Conservation (phyloP, 2,113 vertebrate genomes). For the Boulengeromyrus knoepffleri region DNA sequence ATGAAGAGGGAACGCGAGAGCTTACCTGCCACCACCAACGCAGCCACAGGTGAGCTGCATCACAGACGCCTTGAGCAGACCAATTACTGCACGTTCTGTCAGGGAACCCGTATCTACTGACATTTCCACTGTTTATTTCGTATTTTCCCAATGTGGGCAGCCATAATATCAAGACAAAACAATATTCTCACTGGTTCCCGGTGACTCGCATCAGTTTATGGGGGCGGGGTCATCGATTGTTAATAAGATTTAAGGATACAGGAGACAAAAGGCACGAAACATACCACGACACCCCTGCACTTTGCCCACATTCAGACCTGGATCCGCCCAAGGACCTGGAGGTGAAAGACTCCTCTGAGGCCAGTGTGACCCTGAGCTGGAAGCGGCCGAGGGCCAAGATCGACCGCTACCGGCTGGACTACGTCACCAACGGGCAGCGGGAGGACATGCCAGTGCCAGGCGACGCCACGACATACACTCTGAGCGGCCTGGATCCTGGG, state of each 20-base stretch:
- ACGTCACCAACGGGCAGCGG: conserved; percentile 43
- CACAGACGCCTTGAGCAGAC: not conserved
- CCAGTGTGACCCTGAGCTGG: conserved; percentile 70
- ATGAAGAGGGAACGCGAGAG: conserved; percentile 82
- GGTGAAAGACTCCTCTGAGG: conserved; percentile 61
- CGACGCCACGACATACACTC: conserved; percentile 53
- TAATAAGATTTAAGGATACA: not conserved
- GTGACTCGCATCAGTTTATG: not conserved
- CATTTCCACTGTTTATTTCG: not conserved
- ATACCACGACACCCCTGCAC: not conserved
- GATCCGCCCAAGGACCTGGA: conserved; percentile 77
- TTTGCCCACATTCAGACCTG: conserved; percentile 58
- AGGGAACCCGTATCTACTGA: not conserved
- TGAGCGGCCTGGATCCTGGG: conserved; percentile 66
- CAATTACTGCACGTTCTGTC: not conserved
- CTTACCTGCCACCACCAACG: conserved; percentile 80
- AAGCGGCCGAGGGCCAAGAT: conserved; percentile 73
- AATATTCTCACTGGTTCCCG: not conserved
- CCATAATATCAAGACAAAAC: not conserved
- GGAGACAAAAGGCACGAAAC: not conserved
- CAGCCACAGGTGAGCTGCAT: conserved; percentile 76
- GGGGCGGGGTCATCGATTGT: not conserved
- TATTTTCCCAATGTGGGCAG: not conserved
- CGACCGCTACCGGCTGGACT: conserved; percentile 70
- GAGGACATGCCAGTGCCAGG: conserved; percentile 62